These are phyloP conservation scores for Mormyrus lacerda DNA, from an alignment of 2,113 vertebrate genomes.

Conservation along the genomic window DNA sequence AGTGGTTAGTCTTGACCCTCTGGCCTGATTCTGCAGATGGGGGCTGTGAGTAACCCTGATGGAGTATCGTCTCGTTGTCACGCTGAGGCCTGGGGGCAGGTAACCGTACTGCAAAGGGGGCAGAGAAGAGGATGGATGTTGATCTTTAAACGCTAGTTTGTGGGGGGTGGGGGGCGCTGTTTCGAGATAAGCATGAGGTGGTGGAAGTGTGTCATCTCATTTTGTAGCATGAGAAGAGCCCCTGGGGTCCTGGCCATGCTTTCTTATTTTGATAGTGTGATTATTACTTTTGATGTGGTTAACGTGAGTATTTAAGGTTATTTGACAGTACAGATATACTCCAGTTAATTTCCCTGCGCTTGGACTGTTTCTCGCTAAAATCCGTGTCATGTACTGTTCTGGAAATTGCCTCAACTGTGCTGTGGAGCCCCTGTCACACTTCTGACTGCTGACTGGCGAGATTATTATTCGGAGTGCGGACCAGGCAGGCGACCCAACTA, in stretches of 20 bases:
- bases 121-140: neutral
- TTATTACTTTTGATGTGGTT: neutral
- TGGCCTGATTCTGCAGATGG: neutral
- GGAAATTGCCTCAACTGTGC: neutral
- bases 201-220: neutral
- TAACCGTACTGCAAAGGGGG: neutral
- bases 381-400: neutral
- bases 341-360: neutral
- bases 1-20: neutral
- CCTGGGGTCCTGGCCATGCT: neutral
- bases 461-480: neutral
- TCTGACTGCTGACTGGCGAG: neutral
- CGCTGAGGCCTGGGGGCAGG: neutral
- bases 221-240: neutral
- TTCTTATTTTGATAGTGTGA: neutral
- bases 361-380: neutral
- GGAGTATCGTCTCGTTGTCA: neutral
- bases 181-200: neutral
- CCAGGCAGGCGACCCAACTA: neutral
- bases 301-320: neutral
- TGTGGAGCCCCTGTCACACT: neutral
- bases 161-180: neutral
- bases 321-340: neutral
- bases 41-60: neutral
- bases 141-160: neutral